Percentiles rank a stretch among this genome's conserved stretches.
Evolutionary conservation across 2,797 vertebrate species (phyloP).

Genomic region (Gymnothorax javanicus): DNA sequence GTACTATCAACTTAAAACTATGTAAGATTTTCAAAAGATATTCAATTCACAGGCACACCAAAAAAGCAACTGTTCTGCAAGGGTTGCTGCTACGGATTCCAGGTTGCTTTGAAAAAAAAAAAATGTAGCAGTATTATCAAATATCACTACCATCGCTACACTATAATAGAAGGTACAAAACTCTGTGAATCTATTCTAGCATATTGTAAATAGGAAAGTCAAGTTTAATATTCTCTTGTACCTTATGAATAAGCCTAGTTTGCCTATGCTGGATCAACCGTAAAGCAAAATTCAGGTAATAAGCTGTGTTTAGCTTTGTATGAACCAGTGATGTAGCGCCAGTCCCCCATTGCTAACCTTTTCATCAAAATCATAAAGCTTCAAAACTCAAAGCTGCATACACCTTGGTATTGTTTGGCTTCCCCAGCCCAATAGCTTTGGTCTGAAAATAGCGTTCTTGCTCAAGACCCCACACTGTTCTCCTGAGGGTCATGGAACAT

Average conservation of each 20-base stretch:
- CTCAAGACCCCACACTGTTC: neutral
- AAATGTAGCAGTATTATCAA: no score
- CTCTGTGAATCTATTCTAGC: neutral
- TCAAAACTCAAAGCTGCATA: neutral
- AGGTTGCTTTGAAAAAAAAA: neutral
- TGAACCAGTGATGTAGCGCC: neutral
- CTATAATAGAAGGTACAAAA: neutral
- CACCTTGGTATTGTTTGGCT: neutral
- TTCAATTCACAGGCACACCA: neutral
- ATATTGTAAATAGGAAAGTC: neutral
- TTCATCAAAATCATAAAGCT: neutral
- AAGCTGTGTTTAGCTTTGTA: neutral
- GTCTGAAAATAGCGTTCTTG: neutral
- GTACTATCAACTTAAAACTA: no score
- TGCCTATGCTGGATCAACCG: neutral
- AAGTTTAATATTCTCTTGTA: neutral
- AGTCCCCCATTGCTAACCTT: neutral
- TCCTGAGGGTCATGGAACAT: neutral
- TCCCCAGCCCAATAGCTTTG: neutral
- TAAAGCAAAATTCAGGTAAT: neutral
- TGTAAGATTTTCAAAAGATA: no score
- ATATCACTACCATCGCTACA: no score
- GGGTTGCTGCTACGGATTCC: neutral
- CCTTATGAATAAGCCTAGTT: neutral
- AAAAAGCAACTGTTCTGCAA: neutral